These are phyloP conservation scores for Ptyas mucosa DNA, from an alignment of 2,113 vertebrate genomes.

Conservation along the genomic window DNA sequence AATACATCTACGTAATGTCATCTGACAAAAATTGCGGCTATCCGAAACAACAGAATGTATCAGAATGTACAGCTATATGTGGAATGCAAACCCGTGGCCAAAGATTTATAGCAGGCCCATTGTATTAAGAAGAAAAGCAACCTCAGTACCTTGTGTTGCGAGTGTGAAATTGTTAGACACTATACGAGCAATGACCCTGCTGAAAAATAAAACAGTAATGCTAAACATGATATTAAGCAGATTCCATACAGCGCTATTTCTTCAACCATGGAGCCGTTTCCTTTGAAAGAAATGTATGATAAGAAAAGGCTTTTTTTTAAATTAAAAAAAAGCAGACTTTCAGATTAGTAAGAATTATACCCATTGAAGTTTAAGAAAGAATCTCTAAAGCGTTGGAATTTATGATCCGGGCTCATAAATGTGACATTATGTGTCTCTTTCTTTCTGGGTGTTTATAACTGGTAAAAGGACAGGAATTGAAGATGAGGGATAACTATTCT, in stretches of 20 bases:
- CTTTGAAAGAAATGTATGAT: neutral
- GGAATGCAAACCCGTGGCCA: neutral
- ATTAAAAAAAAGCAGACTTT: neutral
- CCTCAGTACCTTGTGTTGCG: neutral
- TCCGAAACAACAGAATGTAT: neutral
- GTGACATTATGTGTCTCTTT: neutral
- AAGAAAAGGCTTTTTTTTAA: neutral
- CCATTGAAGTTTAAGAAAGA: neutral
- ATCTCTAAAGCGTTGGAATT: neutral
- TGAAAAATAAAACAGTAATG: neutral
- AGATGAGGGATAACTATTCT: neutral
- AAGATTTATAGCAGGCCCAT: neutral
- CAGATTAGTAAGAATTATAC: neutral
- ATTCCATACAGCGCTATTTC: neutral
- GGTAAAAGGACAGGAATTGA: neutral
- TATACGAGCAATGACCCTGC: neutral
- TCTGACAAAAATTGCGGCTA: neutral
- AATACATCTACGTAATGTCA: neutral
- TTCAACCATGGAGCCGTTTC: neutral
- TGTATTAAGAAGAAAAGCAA: neutral
- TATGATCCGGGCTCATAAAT: neutral
- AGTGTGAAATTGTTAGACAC: neutral
- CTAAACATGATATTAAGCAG: neutral
- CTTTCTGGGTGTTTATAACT: neutral
- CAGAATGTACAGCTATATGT: neutral